Evolutionary conservation across 92 coral and sea anemone species (phyloP).

Genomic region (Parazoanthus swiftii): DNA sequence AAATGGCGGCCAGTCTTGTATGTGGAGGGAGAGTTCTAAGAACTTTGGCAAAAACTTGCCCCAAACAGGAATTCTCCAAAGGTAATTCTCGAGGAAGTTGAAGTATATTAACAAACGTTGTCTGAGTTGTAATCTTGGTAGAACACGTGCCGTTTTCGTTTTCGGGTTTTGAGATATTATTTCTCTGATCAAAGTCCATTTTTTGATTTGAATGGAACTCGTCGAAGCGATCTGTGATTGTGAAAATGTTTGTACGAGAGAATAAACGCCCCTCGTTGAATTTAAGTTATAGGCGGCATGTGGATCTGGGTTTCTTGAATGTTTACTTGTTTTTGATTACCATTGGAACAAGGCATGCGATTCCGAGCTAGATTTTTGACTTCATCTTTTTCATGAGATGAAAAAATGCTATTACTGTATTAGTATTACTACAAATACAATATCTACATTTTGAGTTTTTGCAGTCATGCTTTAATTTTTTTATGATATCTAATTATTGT

Average conservation of each 20-base stretch:
- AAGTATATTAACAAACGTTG: background rate
- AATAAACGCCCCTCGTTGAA: slow-evolving; percentile 48
- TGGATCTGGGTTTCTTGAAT: no score
- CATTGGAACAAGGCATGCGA: no score
- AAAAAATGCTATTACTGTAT: no score
- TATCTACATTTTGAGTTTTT: no score
- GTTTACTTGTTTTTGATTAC: no score
- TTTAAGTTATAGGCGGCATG: slow-evolving; percentile 42
- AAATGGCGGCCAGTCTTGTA: slow-evolving; percentile 93
- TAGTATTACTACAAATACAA: no score
- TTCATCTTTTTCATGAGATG: no score
- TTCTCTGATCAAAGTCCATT: slow-evolving; percentile 38
- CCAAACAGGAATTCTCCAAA: slow-evolving; percentile 47
- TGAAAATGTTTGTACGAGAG: slow-evolving; percentile 36
- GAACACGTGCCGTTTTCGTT: background rate
- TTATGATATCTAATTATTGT: no score
- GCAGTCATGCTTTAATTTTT: no score
- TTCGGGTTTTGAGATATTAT: background rate
- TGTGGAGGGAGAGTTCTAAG: slow-evolving; percentile 70
- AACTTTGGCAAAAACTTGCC: slow-evolving; percentile 68
- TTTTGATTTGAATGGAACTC: no score
- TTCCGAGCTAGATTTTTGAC: no score
- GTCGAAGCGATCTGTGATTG: background rate
- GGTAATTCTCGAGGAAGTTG: slow-evolving; percentile 44
- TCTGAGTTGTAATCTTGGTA: background rate